phyloP scores from a whole-genome alignment of 2,888 invertebrate species.

The Phoenoteleia sp. region DNA sequence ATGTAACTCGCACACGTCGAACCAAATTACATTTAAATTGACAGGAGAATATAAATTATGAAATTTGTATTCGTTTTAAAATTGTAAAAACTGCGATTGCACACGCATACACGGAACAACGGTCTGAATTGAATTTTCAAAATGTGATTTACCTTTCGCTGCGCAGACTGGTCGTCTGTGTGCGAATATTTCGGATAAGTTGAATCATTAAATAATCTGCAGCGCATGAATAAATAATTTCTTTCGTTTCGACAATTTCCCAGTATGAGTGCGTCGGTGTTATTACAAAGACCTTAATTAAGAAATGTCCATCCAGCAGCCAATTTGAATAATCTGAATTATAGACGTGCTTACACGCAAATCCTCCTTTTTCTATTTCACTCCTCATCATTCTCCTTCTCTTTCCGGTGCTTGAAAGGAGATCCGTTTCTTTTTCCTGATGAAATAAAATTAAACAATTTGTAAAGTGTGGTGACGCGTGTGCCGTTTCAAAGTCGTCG shows the following conservation, averaged over 20 bases:
- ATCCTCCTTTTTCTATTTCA: background rate
- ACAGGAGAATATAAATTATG: slow-evolving; percentile 3
- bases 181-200: background rate
- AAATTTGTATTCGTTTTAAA: background rate
- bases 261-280: background rate
- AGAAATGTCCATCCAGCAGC: background rate
- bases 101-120: too few relatives aligned
- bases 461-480: slow-evolving; percentile 75
- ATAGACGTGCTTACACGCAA: slow-evolving; percentile 10
- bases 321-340: background rate
- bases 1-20: background rate
- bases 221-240: slow-evolving; percentile 14
- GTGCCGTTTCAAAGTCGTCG: slow-evolving; percentile 78
- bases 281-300: background rate
- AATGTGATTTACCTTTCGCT: background rate
- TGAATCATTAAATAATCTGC: background rate
- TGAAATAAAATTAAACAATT: slow-evolving; percentile 81
- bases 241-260: background rate
- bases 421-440: slow-evolving; percentile 21
- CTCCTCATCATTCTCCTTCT: background rate
- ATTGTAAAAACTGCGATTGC: background rate
- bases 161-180: background rate
- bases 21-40: slow-evolving; percentile 3
- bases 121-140: background rate
- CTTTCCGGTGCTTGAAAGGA: background rate